Percentiles rank a stretch among this genome's conserved stretches.
Evolutionary conservation across 2,113 vertebrate species (phyloP).

Genomic region (Toxotes chatareus): DNA sequence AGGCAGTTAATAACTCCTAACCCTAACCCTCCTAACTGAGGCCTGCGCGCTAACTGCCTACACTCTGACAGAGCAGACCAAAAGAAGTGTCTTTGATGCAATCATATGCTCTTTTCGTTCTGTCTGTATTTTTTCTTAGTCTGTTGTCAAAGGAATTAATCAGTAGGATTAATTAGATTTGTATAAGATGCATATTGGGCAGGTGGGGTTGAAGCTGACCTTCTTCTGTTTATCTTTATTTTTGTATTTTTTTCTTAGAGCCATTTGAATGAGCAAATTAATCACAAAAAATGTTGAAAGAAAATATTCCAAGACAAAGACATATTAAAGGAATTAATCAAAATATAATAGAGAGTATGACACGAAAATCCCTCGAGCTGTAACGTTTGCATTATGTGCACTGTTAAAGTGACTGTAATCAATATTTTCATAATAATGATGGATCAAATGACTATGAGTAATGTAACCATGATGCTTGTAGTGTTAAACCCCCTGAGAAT

Average conservation of each 20-base stretch:
- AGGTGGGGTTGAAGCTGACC: slow-evolving; percentile 37
- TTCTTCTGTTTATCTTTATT: slow-evolving; percentile 26
- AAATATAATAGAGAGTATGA: background rate
- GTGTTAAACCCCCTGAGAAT: too few species aligned
- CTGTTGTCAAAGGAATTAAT: background rate
- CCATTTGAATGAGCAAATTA: background rate
- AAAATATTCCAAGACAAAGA: background rate
- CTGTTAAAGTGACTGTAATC: background rate
- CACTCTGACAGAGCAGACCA: background rate
- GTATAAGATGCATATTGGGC: background rate
- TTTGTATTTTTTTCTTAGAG: background rate
- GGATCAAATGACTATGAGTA: too few species aligned
- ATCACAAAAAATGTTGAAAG: background rate
- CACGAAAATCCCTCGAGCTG: background rate
- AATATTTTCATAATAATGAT: too few species aligned
- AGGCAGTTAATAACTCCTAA: slow-evolving; percentile 47
- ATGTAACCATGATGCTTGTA: background rate
- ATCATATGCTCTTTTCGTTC: background rate
- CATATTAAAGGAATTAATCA: background rate
- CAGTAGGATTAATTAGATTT: background rate
- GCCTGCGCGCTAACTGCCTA: slow-evolving; percentile 3
- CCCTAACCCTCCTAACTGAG: background rate
- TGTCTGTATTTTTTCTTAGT: background rate
- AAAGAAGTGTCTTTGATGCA: slow-evolving; percentile 7
- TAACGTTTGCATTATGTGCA: background rate